These are phyloP conservation scores for Embiotoca jacksoni DNA, from an alignment of 2,113 vertebrate species.

Conservation along the genomic window DNA sequence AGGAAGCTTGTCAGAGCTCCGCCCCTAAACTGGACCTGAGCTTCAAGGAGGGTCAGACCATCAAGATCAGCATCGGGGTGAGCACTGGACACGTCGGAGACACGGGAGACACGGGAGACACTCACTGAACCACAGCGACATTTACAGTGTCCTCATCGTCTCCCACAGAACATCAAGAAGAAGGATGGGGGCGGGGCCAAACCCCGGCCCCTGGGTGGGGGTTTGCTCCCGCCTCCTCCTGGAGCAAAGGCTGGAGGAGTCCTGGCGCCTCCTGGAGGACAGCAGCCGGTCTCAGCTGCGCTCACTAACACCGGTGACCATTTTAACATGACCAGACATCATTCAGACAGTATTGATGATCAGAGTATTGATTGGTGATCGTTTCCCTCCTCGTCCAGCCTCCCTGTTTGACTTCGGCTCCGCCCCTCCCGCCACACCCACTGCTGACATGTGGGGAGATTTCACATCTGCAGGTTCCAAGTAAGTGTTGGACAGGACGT, in stretches of 20 bases:
- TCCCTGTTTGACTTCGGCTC: conserved; percentile 78
- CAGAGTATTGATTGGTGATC: no score
- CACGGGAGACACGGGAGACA: neutral
- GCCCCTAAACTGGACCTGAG: conserved; percentile 93
- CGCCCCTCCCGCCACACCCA: conserved; percentile 59
- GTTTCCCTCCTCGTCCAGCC: conserved; percentile 57
- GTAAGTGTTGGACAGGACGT: conserved; percentile 79
- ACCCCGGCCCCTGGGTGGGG: conserved; percentile 66
- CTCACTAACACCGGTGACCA: conserved; percentile 82
- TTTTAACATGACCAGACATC: no score
- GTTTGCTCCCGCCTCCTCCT: conserved; percentile 91
- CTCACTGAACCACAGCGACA: neutral
- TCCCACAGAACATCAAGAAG: conserved; percentile 92
- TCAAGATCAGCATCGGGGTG: conserved; percentile 96
- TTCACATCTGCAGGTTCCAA: conserved; percentile 91
- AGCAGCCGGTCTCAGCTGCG: conserved; percentile 49
- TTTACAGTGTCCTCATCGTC: neutral
- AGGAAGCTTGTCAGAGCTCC: conserved; percentile 82
- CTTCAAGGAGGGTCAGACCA: conserved; percentile 98
- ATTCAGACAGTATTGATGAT: neutral
- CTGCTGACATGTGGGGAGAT: conserved; percentile 92
- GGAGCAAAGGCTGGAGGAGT: conserved; percentile 81
- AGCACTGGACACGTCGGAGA: conserved; percentile 49
- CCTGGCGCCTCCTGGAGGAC: conserved; percentile 59
- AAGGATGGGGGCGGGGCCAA: conserved; percentile 87